These are phyloP conservation scores for Narcine bancroftii DNA, from an alignment of 2,113 vertebrate species.

Conservation along the genomic window DNA sequence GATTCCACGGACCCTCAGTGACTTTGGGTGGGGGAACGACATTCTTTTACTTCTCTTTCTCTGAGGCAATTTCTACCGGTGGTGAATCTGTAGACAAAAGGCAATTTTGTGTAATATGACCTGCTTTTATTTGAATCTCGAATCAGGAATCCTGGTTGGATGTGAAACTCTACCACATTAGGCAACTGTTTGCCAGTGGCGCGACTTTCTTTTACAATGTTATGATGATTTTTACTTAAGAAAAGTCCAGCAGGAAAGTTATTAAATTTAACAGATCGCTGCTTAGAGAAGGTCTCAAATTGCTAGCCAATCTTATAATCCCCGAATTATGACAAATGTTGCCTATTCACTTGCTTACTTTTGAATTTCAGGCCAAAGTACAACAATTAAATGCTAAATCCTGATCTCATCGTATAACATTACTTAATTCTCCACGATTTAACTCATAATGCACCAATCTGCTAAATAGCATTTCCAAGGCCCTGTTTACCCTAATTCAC, in stretches of 20 bases:
- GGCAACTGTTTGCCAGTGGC: neutral
- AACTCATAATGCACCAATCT: neutral
- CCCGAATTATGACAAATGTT: neutral
- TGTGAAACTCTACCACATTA: too few relatives aligned
- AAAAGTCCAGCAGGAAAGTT: neutral
- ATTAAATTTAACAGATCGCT: neutral
- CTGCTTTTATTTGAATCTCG: too few relatives aligned
- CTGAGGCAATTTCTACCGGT: too few relatives aligned
- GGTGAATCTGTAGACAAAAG: too few relatives aligned
- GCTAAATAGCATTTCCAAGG: neutral
- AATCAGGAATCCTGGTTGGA: too few relatives aligned
- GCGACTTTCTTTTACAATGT: neutral
- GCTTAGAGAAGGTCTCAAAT: neutral
- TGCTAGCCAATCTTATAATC: neutral
- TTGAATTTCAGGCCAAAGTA: neutral
- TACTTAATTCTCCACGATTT: neutral
- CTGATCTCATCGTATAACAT: neutral
- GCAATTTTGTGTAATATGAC: too few relatives aligned
- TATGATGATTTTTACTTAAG: neutral
- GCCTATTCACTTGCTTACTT: neutral
- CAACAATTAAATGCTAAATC: neutral
- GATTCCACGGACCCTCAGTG: too few relatives aligned
- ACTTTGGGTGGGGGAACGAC: too few relatives aligned
- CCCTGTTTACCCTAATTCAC: neutral
- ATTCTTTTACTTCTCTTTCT: too few relatives aligned